These are phyloP conservation scores for Papilio xuthus DNA, from an alignment of 1,140 invertebrate genomes.

Conservation along the genomic window DNA sequence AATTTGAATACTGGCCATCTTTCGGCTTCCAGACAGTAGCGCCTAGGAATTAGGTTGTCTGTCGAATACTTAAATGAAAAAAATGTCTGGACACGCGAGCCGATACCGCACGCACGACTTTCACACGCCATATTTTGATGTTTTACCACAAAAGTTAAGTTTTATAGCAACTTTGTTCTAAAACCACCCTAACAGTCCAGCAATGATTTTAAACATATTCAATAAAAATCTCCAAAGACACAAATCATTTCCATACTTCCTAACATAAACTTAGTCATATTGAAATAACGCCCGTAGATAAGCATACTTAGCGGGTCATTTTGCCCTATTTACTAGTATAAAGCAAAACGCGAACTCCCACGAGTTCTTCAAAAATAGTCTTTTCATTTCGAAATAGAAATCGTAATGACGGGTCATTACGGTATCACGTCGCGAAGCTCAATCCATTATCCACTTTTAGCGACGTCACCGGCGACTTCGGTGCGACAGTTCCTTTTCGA, in stretches of 20 bases:
- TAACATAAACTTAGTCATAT: neutral
- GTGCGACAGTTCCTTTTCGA: conserved; percentile 48
- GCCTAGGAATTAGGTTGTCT: conserved; percentile 59
- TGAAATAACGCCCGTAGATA: too few species aligned
- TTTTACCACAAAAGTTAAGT: conserved; percentile 35
- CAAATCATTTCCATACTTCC: too few species aligned
- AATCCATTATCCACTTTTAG: conserved; percentile 40
- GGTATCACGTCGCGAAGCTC: conserved; percentile 14
- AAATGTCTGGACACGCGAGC: conserved; percentile 58
- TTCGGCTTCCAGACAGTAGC: conserved; percentile 67
- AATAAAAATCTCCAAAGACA: too few species aligned
- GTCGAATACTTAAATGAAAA: conserved; percentile 54
- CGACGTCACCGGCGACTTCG: conserved; percentile 28
- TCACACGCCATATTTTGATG: conserved; percentile 50
- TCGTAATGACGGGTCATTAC: conserved; percentile 25
- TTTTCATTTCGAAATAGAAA: conserved; percentile 18
- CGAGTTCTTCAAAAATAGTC: neutral
- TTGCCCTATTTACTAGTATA: neutral
- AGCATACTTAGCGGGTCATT: neutral
- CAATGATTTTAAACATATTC: neutral
- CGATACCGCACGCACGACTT: conserved; percentile 52
- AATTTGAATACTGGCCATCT: conserved; percentile 36
- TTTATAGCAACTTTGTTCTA: neutral
- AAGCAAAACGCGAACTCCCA: neutral
- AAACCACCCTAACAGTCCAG: neutral